Base-by-base conservation (phyloP, 2,113 vertebrate genomes). In the Pituophis catenifer region DNA sequence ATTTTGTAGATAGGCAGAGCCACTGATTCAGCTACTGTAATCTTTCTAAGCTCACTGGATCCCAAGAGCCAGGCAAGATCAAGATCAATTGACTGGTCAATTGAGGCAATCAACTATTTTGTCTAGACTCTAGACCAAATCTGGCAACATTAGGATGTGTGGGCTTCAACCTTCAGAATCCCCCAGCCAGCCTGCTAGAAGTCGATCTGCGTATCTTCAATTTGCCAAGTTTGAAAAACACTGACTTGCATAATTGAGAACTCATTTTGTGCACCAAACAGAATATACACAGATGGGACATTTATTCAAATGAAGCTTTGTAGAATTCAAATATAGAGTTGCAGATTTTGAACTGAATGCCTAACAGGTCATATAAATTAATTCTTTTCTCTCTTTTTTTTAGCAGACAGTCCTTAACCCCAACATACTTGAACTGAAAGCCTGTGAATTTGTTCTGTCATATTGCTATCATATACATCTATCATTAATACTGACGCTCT, bases 401-500 rank as follows among this genome's bases (percentile, higher is more conserved):
- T 91, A 26, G 58, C 33, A 91, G 19, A 86, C 86, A 95, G 94
- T 86, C 92, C 91, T 93, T 38, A 21, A 17, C 13, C 48, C 89
- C 93, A 94, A 94, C 95, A 93, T 90, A 29, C 70, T 38, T 90
- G 91, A 95, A 58, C 85, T 65, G 86, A 89, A 93, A 89, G 89
- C 93, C 17, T 93, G 94, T 94, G 33, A 86, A 38, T 96, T 88
- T 53, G 91, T 95, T 93, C 93, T 93, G 91, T 94, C 89, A 54
- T 88, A 65, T 26, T n/a, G 24, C 0, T 10, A 85, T 95, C 85
- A 89, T n/a, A 10, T 96, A 94, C 87, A 85, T 53, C 65, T 91
- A 91, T 95, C 89, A 90, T 93, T 0, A 0, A 86, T 93, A 93
- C 88, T 90, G 96, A 96, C 86, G 89, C 86, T 91, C 96, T 93